Evolutionary conservation across 2,797 vertebrate species (phyloP), one percentile per base, ranked within the genome.

Genomic region (Picus viridis): DNA sequence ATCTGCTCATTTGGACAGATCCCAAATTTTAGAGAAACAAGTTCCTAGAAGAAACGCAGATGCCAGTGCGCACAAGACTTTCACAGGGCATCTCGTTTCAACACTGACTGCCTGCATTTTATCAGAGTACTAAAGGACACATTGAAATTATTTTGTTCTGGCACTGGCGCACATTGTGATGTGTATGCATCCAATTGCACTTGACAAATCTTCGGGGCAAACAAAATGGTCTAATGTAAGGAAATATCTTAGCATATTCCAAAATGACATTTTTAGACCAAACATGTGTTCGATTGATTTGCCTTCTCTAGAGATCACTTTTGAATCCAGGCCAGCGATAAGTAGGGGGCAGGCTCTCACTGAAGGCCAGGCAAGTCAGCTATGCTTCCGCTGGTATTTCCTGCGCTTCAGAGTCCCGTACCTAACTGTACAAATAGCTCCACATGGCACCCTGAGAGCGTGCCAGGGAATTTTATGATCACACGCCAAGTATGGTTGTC

Each of bases 401-500:
- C 97, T 97, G 95, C 63, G 76, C 92, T 3, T 68, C 94, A 90
- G 90, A 92, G 94, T 85, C 96, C 93, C 90, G 65, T 95, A 97
- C 94, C 94, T 93, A 88, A 96, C 94, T 97, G 90, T 95, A 95
- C 95, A 97, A 97, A 97, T 95, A 97, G 96, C 95, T 97, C 97
- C 97, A 97, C 96, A 96, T 92, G 95, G 95, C 93, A 88, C 82
- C 94, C 95, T 83, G 96, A 97, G 88, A 57, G 74, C 20, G 77
- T 94, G 97, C 98, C 98, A 98, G 97, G 93, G 97, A 97, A 96
- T 95, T 92, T 95, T 94, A 90, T 92, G 95, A 97, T 91, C 93
- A 39, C 83, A 67, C 58, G 97, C 98, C 98, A 98, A 97, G 98
- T 95, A 97, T 94, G 97, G 96, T 97, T 98, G 98, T 98, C 97